Evolutionary conservation across 2,113 vertebrate species (phyloP).

Genomic region (Mesembrinibis cayennensis): DNA sequence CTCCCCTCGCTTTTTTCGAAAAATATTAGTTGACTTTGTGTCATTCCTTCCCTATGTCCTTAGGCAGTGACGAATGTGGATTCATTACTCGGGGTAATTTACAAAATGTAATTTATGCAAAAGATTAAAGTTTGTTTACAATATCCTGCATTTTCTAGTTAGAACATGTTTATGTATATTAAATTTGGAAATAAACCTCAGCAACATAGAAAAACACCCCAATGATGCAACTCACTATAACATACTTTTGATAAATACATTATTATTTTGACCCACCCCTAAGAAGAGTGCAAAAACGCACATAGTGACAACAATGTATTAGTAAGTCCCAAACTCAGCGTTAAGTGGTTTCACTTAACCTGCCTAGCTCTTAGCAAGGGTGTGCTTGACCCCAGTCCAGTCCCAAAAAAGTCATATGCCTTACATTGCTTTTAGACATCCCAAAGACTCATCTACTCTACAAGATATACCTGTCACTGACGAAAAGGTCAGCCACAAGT

Average conservation of each 20-base stretch:
- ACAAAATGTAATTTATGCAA: conserved; percentile 12
- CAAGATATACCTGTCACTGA: not conserved
- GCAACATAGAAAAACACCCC: not conserved
- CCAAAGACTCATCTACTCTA: not conserved
- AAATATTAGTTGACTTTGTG: not conserved
- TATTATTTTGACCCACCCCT: not conserved
- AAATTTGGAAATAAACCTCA: conserved; percentile 3
- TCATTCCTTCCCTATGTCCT: not conserved
- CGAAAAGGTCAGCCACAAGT: not conserved
- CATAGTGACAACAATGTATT: not conserved
- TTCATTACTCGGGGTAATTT: not conserved
- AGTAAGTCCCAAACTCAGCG: not conserved
- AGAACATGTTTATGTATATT: not conserved
- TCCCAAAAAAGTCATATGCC: not conserved
- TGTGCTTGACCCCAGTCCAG: not conserved
- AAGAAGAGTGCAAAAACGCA: not conserved
- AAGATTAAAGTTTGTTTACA: not conserved
- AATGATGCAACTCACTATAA: not conserved
- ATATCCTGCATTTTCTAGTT: not conserved
- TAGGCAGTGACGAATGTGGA: not conserved
- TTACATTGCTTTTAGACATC: not conserved
- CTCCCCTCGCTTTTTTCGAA: not conserved
- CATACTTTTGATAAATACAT: not conserved
- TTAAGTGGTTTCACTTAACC: not conserved
- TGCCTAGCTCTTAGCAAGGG: not conserved